Evolutionary conservation across 2,113 vertebrate genomes (phyloP), one percentile per base, ranked within the genome.

Genomic region (Eurypyga helias): DNA sequence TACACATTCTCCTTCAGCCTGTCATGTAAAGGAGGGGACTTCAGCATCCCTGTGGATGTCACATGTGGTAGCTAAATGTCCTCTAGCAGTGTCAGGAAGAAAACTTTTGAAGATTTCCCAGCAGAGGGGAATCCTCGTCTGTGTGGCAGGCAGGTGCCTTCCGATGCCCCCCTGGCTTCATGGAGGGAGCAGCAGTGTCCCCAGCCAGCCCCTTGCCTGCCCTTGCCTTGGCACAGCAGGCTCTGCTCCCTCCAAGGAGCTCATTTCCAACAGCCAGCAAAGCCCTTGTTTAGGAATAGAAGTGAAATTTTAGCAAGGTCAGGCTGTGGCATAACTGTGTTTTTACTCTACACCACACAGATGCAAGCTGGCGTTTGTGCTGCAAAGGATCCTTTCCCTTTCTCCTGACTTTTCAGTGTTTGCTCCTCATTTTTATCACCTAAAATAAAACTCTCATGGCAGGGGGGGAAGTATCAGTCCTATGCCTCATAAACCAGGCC

Each of bases 131-230:
- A 73, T 46, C 51, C 48, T 73, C 5, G 1, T 29, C 64, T 2
- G 1, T 0, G 0, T 2, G 29, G 67, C 72, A 33, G 38, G 23
- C 3, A 0, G 0, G n/a, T 2, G 7, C 34, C 48, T 80, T 45
- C 31, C 0, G 0, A 11, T 0, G 21, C 12, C 43, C 25, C 20
- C 21, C 20, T 7, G 0, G 2, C 33, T 51, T 29, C 0, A 5
- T 6, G 15, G 3, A 58, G 33, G 45, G 17, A 73, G 62, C 78
- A 55, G 28, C 31, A 25, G 29, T 8, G 46, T 25, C 6, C 54
- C 46, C 46, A 29, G 34, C 13, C 73, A 82, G 67, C 31, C 38
- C 41, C 13, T 55, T 3, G 3, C 33, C 34, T 28, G 48, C 14
- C 78, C 41, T 5, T 49, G 31, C 33, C 66, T 41, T 2, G 2